Evolutionary conservation across 2,113 vertebrate genomes (phyloP), one percentile per base, ranked within the genome.

Genomic region (Paratilapia polleni): DNA sequence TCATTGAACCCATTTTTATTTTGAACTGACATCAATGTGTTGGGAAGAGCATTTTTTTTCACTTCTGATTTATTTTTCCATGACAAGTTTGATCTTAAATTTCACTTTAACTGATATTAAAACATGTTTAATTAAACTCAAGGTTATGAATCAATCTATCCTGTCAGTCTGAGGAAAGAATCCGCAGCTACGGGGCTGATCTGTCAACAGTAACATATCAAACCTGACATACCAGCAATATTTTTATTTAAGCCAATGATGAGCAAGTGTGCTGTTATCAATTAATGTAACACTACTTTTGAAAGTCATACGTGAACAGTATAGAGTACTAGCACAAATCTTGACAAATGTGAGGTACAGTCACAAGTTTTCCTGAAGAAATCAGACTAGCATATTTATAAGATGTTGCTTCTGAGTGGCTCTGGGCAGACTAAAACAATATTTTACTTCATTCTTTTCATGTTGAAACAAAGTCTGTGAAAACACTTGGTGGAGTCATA

Each of bases 181-280:
- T n/a, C n/a, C n/a, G 66, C 66, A 31, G 26, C 47, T 13, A 31
- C 47, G 14, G 26, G 66, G 24, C 43, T 52, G 11, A 54, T 73
- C 68, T 54, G 68, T 73, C 49, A 73, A 52, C 47, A 31, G 68
- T 73, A 73, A 54, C 68, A 52, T n/a, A 31, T 73, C 43, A 73
- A 8, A 19, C 66, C 43, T 52, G 43, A 73, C 43, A 73, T 73
- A 31, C 43, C 17, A 52, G 43, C 24, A 28, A 3, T 68, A 43
- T 10, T 66, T 19, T 4, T 9, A 9, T 47, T 22, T 31, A n/a
- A 73, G n/a, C 47, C 66, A 52, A 52, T 52, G 24, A 73, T 52
- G 38, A 13, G 31, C 66, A 49, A 19, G 28, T 6, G 26, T 20
- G 28, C 17, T 31, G 66, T 70, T 68, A 68, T 12, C 24, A 15